A percentile compares a stretch with the other conserved stretches of the same genome.
These are phyloP conservation scores for Sebastes cheni DNA, from an alignment of 2,797 vertebrate genomes.

Conservation along the genomic window DNA sequence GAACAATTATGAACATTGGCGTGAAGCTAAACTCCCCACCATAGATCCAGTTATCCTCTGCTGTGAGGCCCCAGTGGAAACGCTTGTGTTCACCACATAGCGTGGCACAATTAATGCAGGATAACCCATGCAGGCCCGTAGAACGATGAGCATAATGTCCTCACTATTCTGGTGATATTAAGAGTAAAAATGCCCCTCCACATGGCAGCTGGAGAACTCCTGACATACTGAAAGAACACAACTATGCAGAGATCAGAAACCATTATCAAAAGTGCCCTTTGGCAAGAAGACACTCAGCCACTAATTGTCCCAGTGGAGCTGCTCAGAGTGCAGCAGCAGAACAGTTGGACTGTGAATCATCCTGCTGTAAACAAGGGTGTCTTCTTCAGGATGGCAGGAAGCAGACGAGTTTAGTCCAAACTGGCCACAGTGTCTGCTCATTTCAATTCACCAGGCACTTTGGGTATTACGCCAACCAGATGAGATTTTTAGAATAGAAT, in stretches of 20 bases:
- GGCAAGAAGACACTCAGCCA: background rate
- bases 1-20: no score
- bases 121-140: no score
- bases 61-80: no score
- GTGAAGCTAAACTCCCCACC: no score
- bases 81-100: no score
- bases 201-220: background rate
- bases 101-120: no score
- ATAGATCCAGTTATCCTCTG: no score
- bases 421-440: background rate
- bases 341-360: slow-evolving; percentile 15
- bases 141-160: no score
- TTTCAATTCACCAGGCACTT: background rate
- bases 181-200: background rate
- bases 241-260: background rate
- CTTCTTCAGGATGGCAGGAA: slow-evolving; percentile 16
- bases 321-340: background rate
- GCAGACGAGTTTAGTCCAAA: background rate
- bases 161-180: no score
- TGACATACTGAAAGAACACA: no score
- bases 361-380: slow-evolving; percentile 16
- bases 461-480: background rate
- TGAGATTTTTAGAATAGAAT: background rate
- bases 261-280: slow-evolving; percentile 24
- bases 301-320: slow-evolving; percentile 25